Percentiles rank a stretch among this genome's conserved stretches.
phyloP scores from a whole-genome alignment of 2,113 vertebrate genomes.

The Anolis sagrei region DNA sequence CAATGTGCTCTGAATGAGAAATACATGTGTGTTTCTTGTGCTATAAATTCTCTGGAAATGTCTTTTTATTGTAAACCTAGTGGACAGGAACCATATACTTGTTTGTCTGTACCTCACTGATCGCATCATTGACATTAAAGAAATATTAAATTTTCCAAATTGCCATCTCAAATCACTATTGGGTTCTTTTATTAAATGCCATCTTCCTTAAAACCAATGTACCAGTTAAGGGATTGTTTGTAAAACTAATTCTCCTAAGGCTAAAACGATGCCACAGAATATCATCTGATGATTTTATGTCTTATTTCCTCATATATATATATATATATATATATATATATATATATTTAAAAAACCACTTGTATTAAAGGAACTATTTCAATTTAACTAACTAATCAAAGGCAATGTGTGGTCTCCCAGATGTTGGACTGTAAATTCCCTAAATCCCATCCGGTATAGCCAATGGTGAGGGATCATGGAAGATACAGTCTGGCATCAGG shows the following conservation, averaged over 20 bases:
- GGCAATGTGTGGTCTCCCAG: neutral
- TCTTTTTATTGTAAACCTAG: neutral
- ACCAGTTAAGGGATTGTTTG: neutral
- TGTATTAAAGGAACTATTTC: neutral
- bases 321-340: too few species aligned
- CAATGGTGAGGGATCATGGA: neutral
- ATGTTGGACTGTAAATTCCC: neutral
- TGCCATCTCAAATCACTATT: neutral
- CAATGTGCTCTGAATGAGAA: conserved; percentile 1
- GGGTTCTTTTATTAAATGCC: neutral
- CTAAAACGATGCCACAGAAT: neutral
- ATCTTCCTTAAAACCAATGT: neutral
- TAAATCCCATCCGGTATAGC: neutral
- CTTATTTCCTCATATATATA: neutral
- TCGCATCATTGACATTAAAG: neutral
- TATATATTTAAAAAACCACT: neutral
- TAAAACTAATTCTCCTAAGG: neutral
- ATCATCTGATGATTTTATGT: neutral
- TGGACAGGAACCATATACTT: neutral
- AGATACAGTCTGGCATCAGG: neutral
- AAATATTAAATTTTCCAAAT: neutral
- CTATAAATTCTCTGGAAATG: neutral
- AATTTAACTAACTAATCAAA: neutral
- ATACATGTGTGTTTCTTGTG: neutral
- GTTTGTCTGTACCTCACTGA: neutral